Evolutionary conservation across 2,113 vertebrate genomes (phyloP).

Genomic region (Muscicapa adusta): DNA sequence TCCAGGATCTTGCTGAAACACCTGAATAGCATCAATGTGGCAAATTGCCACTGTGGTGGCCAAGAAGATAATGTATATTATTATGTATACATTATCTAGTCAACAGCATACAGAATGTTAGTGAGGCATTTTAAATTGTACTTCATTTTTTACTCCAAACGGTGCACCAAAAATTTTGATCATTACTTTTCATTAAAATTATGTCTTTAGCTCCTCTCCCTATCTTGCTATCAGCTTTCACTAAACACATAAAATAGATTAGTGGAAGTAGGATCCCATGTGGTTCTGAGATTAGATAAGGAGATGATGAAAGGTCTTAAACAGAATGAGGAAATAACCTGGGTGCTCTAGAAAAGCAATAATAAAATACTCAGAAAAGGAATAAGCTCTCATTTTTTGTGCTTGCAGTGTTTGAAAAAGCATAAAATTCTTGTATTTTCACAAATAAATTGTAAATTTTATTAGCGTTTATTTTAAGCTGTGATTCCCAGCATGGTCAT

Average conservation of each 20-base stretch:
- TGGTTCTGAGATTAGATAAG: constrained; percentile 42
- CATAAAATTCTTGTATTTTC: not conserved
- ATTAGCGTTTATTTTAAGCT: not conserved
- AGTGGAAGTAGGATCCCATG: not conserved
- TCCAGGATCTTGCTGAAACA: not conserved
- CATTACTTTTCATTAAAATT: constrained; percentile 3
- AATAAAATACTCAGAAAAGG: constrained; percentile 18
- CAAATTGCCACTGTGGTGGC: not conserved
- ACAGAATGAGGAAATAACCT: constrained; percentile 7
- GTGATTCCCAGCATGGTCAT: not conserved
- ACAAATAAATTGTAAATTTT: constrained; percentile 10
- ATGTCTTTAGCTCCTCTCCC: not conserved
- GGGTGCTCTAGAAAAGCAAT: constrained; percentile 7
- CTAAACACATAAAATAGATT: not conserved
- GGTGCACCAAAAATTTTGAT: constrained; percentile 13
- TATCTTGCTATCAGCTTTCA: not conserved
- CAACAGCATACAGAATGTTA: not conserved
- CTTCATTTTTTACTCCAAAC: not conserved
- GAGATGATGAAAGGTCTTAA: constrained; percentile 27
- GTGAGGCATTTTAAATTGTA: not conserved
- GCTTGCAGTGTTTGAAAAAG: not conserved
- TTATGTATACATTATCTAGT: not conserved
- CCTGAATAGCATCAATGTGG: not conserved
- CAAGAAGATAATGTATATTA: not conserved
- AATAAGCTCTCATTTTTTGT: not conserved